Evolutionary conservation across 2,888 invertebrate species (phyloP), one percentile per base, ranked within the genome.

Genomic region (Nemurella pictetii): DNA sequence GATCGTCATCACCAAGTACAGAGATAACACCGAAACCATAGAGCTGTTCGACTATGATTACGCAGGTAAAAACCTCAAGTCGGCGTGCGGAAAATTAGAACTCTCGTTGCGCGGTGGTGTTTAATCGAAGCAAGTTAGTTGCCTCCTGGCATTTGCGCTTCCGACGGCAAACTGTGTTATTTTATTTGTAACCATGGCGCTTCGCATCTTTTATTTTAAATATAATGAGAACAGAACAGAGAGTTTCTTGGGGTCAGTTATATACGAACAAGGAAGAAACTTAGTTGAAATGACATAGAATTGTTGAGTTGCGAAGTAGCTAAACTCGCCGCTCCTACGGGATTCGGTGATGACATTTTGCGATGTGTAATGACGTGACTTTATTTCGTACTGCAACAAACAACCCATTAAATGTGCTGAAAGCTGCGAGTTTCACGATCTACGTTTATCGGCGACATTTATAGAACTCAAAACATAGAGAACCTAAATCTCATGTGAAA

Each of bases 1-100:
- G 82, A 82, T 82, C 27, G 72, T 82, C 27, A 82, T 82, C 25
- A 82, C 82, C 55, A 25, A 55, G 28, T 72, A 82, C 73, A 29
- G 26, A 12, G 82, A 82, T 29, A 82, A 82, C 82, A 72, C 82
- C 9, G 82, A 82, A 29, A 82, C 82, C 2, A 82, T 82, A 15
- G 28, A 82, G 28, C 26, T 82, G 27, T 82, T 82, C 72, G 82
- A 82, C 55, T 28, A 82, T n/a, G 82, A 82, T 25, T 82, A 81
- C 35, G 74, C 82, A 84, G 81, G 84, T 82, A 84, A 72, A 32
- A 73, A 35, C 75, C 72, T 36, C 25, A 0, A 26, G 36, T 20
- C 25, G 29, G 35, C 26, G 3, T 29, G 27, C 29, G n/a, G n/a
- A n/a, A n/a, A n/a, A n/a, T n/a, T n/a, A n/a, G n/a, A n/a, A n/a